Conservation (phyloP, 2,113 vertebrate species). For the Orthonyx spaldingii region DNA sequence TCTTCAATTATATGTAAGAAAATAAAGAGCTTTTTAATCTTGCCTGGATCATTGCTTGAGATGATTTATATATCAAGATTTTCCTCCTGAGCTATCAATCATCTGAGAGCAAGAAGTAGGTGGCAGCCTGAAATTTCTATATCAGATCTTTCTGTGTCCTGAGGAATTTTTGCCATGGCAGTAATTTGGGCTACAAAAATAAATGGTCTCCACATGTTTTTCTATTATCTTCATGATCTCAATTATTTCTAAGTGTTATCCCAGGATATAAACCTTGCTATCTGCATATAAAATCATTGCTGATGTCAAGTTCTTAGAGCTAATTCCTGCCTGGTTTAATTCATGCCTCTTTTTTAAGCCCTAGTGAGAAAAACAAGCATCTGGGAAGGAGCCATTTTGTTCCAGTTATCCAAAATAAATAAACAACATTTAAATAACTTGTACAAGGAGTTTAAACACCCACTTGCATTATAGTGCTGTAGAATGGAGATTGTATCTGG, state of each 20-base stretch:
- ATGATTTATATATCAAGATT: conserved; percentile 47
- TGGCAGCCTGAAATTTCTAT: conserved; percentile 30
- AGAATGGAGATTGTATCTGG: neutral
- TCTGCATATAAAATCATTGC: neutral
- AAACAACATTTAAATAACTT: neutral
- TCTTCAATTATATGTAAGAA: conserved; percentile 39
- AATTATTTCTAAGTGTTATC: neutral
- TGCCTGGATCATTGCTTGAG: conserved; percentile 28
- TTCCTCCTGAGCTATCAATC: conserved; percentile 45
- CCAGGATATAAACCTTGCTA: neutral
- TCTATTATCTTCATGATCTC: neutral
- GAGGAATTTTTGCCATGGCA: neutral
- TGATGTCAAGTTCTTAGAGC: neutral
- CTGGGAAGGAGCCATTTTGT: neutral
- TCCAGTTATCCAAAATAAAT: neutral
- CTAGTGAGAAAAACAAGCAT: neutral
- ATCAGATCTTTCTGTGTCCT: neutral
- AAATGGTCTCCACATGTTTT: neutral
- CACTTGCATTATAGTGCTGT: neutral
- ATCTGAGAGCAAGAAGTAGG: conserved; percentile 3
- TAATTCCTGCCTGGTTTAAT: neutral
- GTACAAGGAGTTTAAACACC: neutral
- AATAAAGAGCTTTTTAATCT: conserved; percentile 47
- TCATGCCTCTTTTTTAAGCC: neutral
- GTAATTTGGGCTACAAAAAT: neutral